Evolutionary conservation across 2,797 vertebrate genomes (phyloP).

Genomic region (Pangasius mekongensis): DNA sequence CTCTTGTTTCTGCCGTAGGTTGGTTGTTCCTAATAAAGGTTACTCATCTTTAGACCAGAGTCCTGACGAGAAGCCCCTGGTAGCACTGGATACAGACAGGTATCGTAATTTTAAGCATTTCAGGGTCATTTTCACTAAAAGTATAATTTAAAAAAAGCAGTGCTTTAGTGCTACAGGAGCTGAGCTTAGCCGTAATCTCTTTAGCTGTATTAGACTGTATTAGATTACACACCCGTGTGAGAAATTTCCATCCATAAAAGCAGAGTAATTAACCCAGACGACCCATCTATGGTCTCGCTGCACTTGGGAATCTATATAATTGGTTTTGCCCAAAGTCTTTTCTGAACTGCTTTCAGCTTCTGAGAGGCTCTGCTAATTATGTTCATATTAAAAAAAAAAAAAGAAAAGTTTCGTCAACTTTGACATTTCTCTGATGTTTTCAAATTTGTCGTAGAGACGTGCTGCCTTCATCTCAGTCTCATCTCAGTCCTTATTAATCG

Average conservation of each 20-base stretch:
- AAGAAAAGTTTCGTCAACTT: neutral
- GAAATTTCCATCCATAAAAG: constrained; percentile 37
- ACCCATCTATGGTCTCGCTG: neutral
- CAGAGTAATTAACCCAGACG: neutral
- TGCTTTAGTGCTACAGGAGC: neutral
- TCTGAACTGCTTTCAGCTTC: neutral
- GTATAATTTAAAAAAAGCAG: neutral
- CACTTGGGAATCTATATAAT: constrained; percentile 3
- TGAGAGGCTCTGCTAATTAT: neutral
- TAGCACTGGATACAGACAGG: constrained; percentile 98
- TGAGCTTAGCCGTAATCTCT: neutral
- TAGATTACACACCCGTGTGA: neutral
- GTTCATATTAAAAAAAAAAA: neutral
- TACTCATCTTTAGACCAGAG: constrained; percentile 98
- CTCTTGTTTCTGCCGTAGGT: constrained; percentile 71
- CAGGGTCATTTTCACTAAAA: neutral
- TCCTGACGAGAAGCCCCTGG: constrained; percentile 96
- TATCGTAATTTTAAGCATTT: constrained; percentile 59
- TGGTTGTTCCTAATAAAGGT: constrained; percentile 98
- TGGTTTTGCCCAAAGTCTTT: neutral
- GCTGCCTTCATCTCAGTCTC: neutral
- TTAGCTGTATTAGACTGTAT: neutral
- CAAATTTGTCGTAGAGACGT: neutral
- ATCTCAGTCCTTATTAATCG: neutral
- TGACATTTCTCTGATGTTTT: neutral